A percentile compares a stretch with the other conserved stretches of the same genome.
phyloP scores from a whole-genome alignment of 2,797 vertebrate species.

The Myotis planiceps region DNA sequence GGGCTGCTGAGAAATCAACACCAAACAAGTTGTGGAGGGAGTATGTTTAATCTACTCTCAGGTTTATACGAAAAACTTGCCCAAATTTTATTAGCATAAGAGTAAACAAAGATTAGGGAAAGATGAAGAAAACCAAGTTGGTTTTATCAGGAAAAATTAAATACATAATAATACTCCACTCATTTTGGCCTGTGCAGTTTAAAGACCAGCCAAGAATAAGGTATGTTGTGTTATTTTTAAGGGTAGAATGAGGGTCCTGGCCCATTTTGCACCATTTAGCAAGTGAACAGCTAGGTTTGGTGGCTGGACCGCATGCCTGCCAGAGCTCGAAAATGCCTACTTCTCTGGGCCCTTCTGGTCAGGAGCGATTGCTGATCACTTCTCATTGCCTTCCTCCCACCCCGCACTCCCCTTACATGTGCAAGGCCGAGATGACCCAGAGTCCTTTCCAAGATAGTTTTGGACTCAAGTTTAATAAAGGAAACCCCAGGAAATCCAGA shows the following conservation, averaged over 20 bases:
- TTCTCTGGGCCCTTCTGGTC: neutral
- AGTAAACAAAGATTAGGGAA: neutral
- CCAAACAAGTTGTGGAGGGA: neutral
- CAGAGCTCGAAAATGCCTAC: neutral
- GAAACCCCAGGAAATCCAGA: constrained; percentile 59
- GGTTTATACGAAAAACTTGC: neutral
- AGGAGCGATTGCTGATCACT: neutral
- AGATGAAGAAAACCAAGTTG: neutral
- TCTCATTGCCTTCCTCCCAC: neutral
- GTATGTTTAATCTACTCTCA: neutral
- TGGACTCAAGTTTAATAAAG: constrained; percentile 45
- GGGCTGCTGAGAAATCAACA: neutral
- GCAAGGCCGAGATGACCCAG: neutral
- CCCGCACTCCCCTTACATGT: too few species aligned
- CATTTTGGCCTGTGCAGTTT: neutral
- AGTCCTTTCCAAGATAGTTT: constrained; percentile 16
- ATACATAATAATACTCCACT: neutral
- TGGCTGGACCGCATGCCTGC: neutral
- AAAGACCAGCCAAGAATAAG: neutral
- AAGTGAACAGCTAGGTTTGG: neutral
- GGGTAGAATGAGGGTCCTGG: neutral
- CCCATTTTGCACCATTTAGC: neutral
- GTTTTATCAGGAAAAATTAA: neutral
- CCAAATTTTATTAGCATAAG: too few species aligned
- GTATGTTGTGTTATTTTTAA: neutral